Conservation (phyloP, 2,113 vertebrate genomes). For the Oreochromis spilurus region DNA sequence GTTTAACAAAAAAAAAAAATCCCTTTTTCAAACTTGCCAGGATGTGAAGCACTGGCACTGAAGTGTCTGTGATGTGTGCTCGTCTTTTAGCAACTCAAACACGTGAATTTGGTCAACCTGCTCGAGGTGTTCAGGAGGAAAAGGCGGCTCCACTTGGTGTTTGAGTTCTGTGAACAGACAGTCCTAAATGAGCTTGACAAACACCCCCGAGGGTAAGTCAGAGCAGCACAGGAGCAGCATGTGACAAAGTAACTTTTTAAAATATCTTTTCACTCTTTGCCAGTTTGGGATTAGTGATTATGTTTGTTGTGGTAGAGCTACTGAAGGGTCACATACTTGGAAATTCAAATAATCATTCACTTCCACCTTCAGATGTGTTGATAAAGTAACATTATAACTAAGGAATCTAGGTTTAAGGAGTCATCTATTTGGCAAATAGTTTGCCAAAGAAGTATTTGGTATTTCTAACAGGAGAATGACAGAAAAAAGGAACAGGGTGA, state of each 20-base stretch:
- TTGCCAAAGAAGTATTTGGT: neutral
- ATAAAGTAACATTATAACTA: neutral
- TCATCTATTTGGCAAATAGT: neutral
- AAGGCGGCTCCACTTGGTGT: constrained; percentile 82
- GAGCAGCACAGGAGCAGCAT: neutral
- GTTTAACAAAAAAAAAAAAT: neutral
- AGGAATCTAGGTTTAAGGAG: neutral
- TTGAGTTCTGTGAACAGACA: constrained; percentile 88
- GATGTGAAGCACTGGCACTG: neutral
- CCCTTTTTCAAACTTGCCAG: neutral
- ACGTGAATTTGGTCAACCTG: constrained; percentile 85
- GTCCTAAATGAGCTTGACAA: constrained; percentile 85
- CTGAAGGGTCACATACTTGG: neutral
- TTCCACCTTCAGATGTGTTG: neutral
- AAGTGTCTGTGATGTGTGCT: neutral
- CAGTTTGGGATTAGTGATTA: neutral
- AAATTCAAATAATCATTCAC: neutral
- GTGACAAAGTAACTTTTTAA: neutral
- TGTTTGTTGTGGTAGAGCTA: neutral
- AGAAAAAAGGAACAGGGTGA: neutral
- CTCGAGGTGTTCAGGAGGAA: constrained; percentile 87
- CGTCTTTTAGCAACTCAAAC: constrained; percentile 80
- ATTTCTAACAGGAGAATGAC: neutral
- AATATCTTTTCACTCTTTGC: neutral
- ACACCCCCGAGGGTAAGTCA: constrained; percentile 79